phyloP scores from a whole-genome alignment of 2,888 invertebrate genomes.

The Xestia xanthographa region DNA sequence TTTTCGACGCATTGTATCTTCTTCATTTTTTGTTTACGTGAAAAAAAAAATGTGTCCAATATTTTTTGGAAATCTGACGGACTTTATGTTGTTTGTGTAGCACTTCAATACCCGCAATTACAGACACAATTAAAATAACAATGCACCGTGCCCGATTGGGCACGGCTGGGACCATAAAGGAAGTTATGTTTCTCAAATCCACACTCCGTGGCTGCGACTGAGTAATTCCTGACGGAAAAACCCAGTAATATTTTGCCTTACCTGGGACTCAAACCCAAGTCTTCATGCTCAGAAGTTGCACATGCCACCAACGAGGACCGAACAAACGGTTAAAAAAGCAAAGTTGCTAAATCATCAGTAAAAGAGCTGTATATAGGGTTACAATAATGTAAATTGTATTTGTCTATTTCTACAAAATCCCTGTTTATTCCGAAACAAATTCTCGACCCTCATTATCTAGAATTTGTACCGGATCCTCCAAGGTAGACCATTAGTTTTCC shows the following conservation, averaged over 20 bases:
- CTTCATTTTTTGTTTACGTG: no score
- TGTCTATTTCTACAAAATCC: not conserved
- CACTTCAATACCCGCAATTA: no score
- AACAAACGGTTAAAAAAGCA: not conserved
- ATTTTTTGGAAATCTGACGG: no score
- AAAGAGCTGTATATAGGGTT: not conserved
- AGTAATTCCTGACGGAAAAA: not conserved
- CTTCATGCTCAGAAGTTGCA: not conserved
- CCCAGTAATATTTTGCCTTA: not conserved
- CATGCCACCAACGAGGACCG: not conserved
- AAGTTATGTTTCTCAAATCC: not conserved
- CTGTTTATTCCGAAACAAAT: not conserved
- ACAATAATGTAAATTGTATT: not conserved
- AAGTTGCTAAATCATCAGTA: not conserved
- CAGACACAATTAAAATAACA: no score
- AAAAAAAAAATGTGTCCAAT: no score
- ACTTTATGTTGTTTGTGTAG: no score
- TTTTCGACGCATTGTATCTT: no score
- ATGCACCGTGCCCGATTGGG: no score
- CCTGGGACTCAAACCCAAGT: not conserved
- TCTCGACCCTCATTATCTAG: conserved; percentile 1
- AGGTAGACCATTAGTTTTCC: conserved; percentile 22
- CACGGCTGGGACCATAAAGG: no score
- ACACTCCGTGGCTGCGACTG: not conserved
- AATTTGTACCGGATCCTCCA: conserved; percentile 20